These are phyloP conservation scores for Brachionus plicatilis DNA, from an alignment of 1,140 invertebrate genomes.

Conservation along the genomic window DNA sequence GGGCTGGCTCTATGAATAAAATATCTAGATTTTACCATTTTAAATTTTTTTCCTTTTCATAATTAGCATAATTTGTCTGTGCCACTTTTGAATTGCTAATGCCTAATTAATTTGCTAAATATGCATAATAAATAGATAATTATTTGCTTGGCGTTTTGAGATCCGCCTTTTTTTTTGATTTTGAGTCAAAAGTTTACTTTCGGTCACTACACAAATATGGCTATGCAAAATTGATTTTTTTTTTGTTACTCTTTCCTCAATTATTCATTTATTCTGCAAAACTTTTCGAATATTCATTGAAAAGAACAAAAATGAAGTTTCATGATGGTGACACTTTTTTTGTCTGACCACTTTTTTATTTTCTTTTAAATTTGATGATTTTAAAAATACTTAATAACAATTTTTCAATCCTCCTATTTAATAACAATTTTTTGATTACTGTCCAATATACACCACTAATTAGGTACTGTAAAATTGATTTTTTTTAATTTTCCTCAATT, in stretches of 20 bases:
- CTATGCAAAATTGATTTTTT: not conserved
- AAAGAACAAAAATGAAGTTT: too few relatives aligned
- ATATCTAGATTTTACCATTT: not conserved
- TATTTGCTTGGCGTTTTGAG: not conserved
- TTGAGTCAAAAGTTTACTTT: not conserved
- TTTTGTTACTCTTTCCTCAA: too few relatives aligned
- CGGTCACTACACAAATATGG: not conserved
- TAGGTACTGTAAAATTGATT: not conserved
- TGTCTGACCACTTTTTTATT: too few relatives aligned
- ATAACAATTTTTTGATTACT: too few relatives aligned
- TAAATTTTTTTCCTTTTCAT: not conserved
- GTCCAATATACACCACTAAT: too few relatives aligned
- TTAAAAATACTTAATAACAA: too few relatives aligned
- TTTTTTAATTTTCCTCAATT: not conserved
- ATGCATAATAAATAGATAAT: not conserved
- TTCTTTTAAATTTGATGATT: too few relatives aligned
- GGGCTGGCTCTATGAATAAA: not conserved
- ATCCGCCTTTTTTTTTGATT: not conserved
- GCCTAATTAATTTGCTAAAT: not conserved
- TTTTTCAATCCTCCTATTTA: too few relatives aligned
- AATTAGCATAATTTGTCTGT: not conserved
- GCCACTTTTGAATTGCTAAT: not conserved
- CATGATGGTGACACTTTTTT: too few relatives aligned
- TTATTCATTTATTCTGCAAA: too few relatives aligned
- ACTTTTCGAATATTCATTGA: too few relatives aligned